Evolutionary conservation across 2,113 vertebrate species (phyloP), one percentile per base, ranked within the genome.

Genomic region (Monarcha castaneiventris): DNA sequence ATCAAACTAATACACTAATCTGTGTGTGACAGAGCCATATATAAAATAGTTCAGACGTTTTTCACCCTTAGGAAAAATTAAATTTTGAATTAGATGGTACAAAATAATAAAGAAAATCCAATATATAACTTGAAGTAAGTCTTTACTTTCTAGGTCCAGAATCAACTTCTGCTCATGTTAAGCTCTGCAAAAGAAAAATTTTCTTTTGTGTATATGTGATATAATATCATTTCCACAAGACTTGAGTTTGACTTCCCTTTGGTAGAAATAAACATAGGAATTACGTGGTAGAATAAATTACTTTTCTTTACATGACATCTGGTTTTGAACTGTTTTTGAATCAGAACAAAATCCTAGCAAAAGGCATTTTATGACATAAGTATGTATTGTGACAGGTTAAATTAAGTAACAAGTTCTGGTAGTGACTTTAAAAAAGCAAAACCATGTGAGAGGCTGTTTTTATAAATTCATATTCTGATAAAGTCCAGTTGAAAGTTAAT

Each of bases 1-100:
- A 90, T 81, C 71, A 89, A 80, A 66, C 29, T 83, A 74, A 66
- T 21, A 92, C 78, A 66, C 11, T 62, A 94, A 89, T 87, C 39
- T 9, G 0, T n/a, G 9, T 92, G 33, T 89, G 67, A 66, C 19
- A 64, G 88, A 87, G 8, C 3, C 41, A 56, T 48, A 69, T 49
- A 79, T 59, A 61, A 87, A 68, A 56, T 39, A 44, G 23, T 20
- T 3, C 37, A 35, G 8, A 30, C 0, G 3, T 67, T 49, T 41
- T 17, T 22, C 5, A 26, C 6, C 7, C 29, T 13, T 2, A 13
- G 8, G 29, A 76, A 89, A 25, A 87, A 76, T 72, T 74, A 58
- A 9, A 33, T 83, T 63, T 72, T 79, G 15, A 64, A 68, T 74
- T 22, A 81, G 26, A 23, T 3, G 21, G 15, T 54, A 76, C 2